phyloP scores from a whole-genome alignment of 2,113 vertebrate genomes.

The Clinocottus analis region DNA sequence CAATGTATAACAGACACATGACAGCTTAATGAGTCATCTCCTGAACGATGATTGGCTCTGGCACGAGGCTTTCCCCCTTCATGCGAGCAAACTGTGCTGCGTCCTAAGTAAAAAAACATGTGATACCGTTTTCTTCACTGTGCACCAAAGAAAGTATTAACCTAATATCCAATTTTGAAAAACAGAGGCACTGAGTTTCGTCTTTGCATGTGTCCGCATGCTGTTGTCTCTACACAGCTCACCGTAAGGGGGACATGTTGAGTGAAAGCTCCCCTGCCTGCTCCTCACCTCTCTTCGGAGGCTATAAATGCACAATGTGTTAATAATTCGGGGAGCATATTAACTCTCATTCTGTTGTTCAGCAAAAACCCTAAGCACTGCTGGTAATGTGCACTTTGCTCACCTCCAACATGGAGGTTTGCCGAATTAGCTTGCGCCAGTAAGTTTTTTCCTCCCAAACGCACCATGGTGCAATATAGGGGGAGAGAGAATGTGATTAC shows the following conservation, averaged over 20 bases:
- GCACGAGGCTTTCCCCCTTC: conserved; percentile 56
- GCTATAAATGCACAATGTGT: conserved; percentile 91
- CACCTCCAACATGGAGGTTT: conserved; percentile 89
- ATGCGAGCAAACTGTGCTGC: conserved; percentile 22
- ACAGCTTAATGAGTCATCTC: conserved; percentile 78
- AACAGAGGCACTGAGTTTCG: conserved; percentile 27
- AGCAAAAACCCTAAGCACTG: conserved; percentile 88
- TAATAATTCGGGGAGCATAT: conserved; percentile 92
- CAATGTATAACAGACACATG: conserved; percentile 77
- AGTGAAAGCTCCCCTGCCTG: conserved; percentile 66
- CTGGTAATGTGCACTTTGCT: conserved; percentile 89
- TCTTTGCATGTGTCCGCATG: conserved; percentile 57
- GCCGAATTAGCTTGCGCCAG: conserved; percentile 94
- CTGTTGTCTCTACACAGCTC: conserved; percentile 41
- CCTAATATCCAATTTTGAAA: conserved; percentile 59
- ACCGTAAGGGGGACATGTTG: conserved; percentile 49
- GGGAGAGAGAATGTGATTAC: conserved; percentile 96
- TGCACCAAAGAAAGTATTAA: conserved; percentile 42
- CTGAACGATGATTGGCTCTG: conserved; percentile 74
- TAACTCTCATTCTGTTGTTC: conserved; percentile 94
- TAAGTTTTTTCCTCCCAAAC: conserved; percentile 86
- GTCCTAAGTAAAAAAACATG: conserved; percentile 26
- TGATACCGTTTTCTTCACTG: conserved; percentile 35
- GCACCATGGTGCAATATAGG: conserved; percentile 93
- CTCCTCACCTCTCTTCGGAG: conserved; percentile 79